Evolutionary conservation across 2,797 vertebrate species (phyloP).

Genomic region (Nasua narica): DNA sequence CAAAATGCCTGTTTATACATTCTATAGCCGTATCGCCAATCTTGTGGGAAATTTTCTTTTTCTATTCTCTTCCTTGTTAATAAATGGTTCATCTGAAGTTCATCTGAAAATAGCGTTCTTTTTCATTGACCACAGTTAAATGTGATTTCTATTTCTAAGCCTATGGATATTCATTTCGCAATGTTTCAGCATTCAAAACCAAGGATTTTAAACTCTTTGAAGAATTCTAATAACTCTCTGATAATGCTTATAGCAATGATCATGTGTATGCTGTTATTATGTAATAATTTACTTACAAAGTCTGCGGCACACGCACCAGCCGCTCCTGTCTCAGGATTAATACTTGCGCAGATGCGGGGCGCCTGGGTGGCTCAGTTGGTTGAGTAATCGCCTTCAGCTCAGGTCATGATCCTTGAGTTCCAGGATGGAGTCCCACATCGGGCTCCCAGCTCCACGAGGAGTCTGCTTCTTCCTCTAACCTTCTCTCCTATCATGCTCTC

Average conservation of each 20-base stretch:
- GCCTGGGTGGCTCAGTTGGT: no score
- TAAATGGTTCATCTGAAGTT: not conserved
- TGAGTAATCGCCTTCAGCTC: no score
- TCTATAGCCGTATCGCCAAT: not conserved
- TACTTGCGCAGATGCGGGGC: no score
- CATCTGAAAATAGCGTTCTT: not conserved
- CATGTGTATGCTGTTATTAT: not conserved
- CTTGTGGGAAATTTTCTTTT: constrained; percentile 16
- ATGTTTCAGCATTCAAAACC: not conserved
- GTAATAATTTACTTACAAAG: not conserved
- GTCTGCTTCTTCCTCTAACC: no score
- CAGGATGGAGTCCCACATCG: no score
- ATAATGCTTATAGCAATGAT: not conserved
- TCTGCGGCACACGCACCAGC: not conserved
- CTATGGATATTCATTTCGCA: not conserved
- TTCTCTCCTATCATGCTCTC: no score
- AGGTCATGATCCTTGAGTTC: no score
- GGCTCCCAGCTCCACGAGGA: no score
- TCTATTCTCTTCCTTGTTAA: not conserved
- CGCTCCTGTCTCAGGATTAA: not conserved
- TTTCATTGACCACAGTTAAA: not conserved
- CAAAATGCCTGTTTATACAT: not conserved
- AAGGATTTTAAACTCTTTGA: not conserved
- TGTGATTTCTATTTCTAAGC: not conserved
- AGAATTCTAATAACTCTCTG: not conserved